Percentiles rank a stretch among this genome's conserved stretches.
These are phyloP conservation scores for Loxodonta africana DNA, from an alignment of 2,113 vertebrate genomes.

Conservation along the genomic window DNA sequence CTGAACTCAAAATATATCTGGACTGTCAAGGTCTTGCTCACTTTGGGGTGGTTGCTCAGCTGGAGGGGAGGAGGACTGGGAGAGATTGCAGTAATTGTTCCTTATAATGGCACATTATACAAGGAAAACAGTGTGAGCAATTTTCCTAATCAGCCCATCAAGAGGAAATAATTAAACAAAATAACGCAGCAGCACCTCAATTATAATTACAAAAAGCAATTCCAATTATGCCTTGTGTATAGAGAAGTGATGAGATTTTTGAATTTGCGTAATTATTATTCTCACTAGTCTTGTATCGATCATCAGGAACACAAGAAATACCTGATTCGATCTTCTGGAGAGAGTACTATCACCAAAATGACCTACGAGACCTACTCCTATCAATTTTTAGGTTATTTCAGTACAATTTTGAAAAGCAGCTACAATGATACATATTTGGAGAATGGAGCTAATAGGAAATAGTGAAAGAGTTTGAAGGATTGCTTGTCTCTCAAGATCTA, in stretches of 20 bases:
- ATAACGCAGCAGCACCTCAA: not conserved
- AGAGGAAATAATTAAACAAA: conserved; percentile 75
- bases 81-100: not conserved
- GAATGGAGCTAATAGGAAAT: not conserved
- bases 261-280: conserved; percentile 54
- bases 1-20: not conserved
- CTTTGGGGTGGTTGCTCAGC: not conserved
- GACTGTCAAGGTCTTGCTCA: not conserved
- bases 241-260: not conserved
- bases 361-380: not conserved
- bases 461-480: not conserved
- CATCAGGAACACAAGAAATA: not conserved
- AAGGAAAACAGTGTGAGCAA: not conserved
- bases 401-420: not conserved
- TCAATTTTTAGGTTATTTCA: not conserved
- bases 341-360: fast-evolving
- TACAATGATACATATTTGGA: not conserved
- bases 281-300: not conserved
- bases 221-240: not conserved
- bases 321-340: not conserved
- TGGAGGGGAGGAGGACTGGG: too few species aligned
- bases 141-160: conserved; percentile 62
- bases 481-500: not conserved
- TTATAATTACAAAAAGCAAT: conserved; percentile 54
- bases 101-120: not conserved